A percentile compares a stretch with the other conserved stretches of the same genome.
Conservation (phyloP, 1,140 invertebrate species). For the Tribolium madens region DNA sequence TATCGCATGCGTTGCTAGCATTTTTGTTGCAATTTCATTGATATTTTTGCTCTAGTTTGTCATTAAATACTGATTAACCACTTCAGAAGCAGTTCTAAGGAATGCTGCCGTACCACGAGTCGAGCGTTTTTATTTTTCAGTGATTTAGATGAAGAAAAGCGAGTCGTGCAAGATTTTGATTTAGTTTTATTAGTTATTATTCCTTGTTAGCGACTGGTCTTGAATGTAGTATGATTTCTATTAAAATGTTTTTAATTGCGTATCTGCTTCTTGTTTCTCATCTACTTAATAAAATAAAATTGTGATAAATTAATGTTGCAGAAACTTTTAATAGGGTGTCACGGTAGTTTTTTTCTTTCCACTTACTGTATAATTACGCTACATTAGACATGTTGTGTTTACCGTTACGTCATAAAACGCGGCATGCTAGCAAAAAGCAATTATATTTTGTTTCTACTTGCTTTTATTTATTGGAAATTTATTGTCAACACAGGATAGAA, state of each 20-base stretch:
- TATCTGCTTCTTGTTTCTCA: conserved; percentile 7
- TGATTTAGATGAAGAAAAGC: conserved; percentile 2
- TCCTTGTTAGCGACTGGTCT: conserved; percentile 26
- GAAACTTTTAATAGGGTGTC: conserved; percentile 37
- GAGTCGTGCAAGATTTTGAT: conserved; percentile 5
- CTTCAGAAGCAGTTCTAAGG: conserved; percentile 15
- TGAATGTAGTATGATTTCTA: conserved; percentile 21
- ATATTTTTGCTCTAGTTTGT: conserved; percentile 16
- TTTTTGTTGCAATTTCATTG: conserved; percentile 17
- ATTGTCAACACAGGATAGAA: conserved; percentile 13
- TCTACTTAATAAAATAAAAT: conserved; percentile 15
- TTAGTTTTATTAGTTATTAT: conserved; percentile 29
- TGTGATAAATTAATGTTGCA: conserved; percentile 31
- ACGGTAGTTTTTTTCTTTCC: conserved; percentile 10
- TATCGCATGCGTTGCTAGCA: neutral
- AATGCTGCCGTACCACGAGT: conserved; percentile 20
- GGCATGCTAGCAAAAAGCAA: conserved; percentile 35
- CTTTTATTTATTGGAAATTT: conserved; percentile 36
- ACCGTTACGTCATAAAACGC: conserved; percentile 38
- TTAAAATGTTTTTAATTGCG: conserved; percentile 32
- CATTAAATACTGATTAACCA: conserved; percentile 31
- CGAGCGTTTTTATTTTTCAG: neutral
- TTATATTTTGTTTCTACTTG: conserved; percentile 31
- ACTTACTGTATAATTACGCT: conserved; percentile 28
- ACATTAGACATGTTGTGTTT: conserved; percentile 34